Percentiles rank a stretch among this genome's conserved stretches.
Evolutionary conservation across 2,797 vertebrate species (phyloP).

Genomic region (Crypturellus tataupa): DNA sequence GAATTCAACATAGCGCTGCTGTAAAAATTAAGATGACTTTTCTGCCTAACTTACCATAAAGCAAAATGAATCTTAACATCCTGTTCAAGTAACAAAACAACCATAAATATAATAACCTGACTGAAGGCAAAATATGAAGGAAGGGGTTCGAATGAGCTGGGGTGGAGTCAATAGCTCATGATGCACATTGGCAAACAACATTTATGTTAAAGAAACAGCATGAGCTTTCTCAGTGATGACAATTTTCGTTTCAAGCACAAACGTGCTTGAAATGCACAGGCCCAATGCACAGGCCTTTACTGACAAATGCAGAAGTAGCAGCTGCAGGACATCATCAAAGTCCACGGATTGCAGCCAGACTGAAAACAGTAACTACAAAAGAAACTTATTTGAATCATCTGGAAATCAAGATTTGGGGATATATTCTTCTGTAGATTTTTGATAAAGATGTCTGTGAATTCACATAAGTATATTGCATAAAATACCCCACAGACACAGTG

Average conservation of each 20-base stretch:
- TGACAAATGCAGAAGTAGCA: neutral
- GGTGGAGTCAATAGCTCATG: neutral
- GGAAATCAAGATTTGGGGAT: neutral
- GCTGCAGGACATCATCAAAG: neutral
- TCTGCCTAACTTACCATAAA: slow-evolving; percentile 2
- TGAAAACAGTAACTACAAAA: neutral
- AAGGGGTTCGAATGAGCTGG: slow-evolving; percentile 22
- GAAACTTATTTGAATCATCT: neutral
- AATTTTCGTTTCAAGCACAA: slow-evolving; percentile 26
- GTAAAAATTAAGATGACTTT: neutral
- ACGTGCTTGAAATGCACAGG: rapidly evolving
- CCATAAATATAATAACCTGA: slow-evolving; percentile 24
- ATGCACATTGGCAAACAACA: slow-evolving; percentile 22
- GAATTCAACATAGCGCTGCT: neutral
- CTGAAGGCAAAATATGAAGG: slow-evolving; percentile 29
- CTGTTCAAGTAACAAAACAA: slow-evolving; percentile 13
- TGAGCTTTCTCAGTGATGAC: neutral
- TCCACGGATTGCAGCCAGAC: neutral
- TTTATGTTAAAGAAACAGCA: slow-evolving; percentile 23
- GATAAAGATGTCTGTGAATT: neutral
- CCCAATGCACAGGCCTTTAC: neutral
- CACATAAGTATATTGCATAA: neutral
- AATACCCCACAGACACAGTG: neutral
- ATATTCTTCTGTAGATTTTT: neutral
- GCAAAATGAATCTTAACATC: slow-evolving; percentile 30